phyloP scores from a whole-genome alignment of 2,888 invertebrate species.

The Lathronympha strigana region DNA sequence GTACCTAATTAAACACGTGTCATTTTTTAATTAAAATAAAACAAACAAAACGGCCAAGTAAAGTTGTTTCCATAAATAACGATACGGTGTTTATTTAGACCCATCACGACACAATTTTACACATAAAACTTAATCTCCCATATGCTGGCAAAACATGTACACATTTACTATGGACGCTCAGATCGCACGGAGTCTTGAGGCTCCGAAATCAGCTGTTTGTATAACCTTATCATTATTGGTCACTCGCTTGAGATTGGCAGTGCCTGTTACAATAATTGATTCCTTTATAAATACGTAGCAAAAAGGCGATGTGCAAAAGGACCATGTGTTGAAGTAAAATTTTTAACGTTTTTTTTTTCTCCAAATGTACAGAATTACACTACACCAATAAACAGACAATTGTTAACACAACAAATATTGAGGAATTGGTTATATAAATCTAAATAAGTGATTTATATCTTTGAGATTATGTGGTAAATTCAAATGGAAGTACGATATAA shows the following conservation, averaged over 20 bases:
- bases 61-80: not conserved
- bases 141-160: not conserved
- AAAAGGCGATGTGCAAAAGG: slow-evolving; percentile 15
- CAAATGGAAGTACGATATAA: slow-evolving; percentile 29
- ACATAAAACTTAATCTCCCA: not conserved
- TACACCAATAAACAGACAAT: not conserved
- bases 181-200: not conserved
- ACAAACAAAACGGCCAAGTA: no score
- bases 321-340: not conserved
- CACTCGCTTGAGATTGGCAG: slow-evolving; percentile 29
- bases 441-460: not conserved
- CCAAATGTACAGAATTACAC: not conserved
- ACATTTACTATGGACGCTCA: not conserved
- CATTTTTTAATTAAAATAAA: no score
- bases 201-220: not conserved
- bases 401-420: not conserved
- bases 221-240: slow-evolving; percentile 34
- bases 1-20: no score
- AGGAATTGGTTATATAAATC: not conserved
- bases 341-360: not conserved
- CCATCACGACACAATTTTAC: slow-evolving; percentile 5
- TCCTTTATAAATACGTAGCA: not conserved
- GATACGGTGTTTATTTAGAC: not conserved
- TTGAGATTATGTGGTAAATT: slow-evolving; percentile 19
- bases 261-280: slow-evolving; percentile 18